A percentile compares a stretch with the other conserved stretches of the same genome.
These are phyloP conservation scores for Eleginops maclovinus DNA, from an alignment of 2,113 vertebrate genomes.

Conservation along the genomic window DNA sequence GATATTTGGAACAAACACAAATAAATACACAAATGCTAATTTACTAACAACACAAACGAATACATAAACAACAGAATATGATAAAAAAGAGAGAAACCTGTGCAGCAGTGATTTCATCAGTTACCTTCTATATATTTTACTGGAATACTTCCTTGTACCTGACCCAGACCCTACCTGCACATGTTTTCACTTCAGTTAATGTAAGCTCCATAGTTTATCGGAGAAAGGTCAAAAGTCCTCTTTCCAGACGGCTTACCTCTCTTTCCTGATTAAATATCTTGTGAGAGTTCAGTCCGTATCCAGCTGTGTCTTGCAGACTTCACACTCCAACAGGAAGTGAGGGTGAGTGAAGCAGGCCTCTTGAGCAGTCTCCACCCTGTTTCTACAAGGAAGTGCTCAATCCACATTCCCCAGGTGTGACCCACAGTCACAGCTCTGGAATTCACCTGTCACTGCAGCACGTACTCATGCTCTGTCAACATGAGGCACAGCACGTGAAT, in stretches of 20 bases:
- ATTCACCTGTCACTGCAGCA: constrained; percentile 31
- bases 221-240: background rate
- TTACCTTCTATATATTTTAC: background rate
- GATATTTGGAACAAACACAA: background rate
- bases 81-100: background rate
- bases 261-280: background rate
- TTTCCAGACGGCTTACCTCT: constrained; percentile 38
- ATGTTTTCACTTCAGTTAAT: background rate
- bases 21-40: background rate
- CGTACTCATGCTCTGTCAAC: background rate
- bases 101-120: background rate
- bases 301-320: background rate
- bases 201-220: background rate
- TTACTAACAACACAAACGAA: background rate
- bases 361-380: constrained; percentile 58
- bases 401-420: constrained; percentile 49
- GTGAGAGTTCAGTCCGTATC: background rate
- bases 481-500: background rate
- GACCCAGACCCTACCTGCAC: background rate
- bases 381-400: constrained; percentile 62
- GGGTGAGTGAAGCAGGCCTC: background rate
- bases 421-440: constrained; percentile 13
- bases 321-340: constrained; percentile 32
- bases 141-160: constrained; percentile 39
- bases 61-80: background rate